Base-by-base conservation (phyloP, 1,140 invertebrate genomes). In the Druon quercuslanigerum region DNA sequence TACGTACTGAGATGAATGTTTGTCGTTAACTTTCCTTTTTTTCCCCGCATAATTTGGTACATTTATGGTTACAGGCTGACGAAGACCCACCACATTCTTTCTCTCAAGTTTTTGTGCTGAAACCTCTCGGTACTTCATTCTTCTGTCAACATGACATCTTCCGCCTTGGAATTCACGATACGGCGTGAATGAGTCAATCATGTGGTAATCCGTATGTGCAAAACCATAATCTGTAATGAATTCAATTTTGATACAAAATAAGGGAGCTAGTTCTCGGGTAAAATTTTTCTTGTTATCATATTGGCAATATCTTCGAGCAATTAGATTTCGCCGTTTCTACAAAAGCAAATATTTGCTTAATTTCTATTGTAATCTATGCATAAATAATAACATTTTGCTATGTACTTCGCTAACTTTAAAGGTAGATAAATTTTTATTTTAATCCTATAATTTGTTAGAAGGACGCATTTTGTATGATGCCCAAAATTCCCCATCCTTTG, bases 131-230 rank as follows among this genome's bases (percentile, higher is more conserved):
- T 85, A 95, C 94, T 79, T 95, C 95, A 73, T 98, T 96, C 92
- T 98, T 95, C 90, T 95, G 97, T 85, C 96, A 97, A 87, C 97
- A 98, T 87, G 97, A 98, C 87, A 96, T 98, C 87, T 98, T 98
- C 93, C 94, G 97, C 88, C 93, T 98, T 85, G 96, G 95, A 80
- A 96, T 98, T 85, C 97, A 98, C 91, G 95, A 98, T 91, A 92
- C 94, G 72, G 95, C 94, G 88, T 96, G 93, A 94, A 83, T 66
- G 50, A 73, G 78, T 66, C 66, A 72, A 74, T 79, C 52, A 25
- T 46, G 57, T 79, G 51, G 71, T 33, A 76, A 19, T 56, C 20
- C 60, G 50, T 77, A 72, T 46, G 76, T 17, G 76, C 51, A 75
- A 60, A 76, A 7, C 50, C 50, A 73, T 46, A 77, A 40, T 56